Evolutionary conservation across 2,888 invertebrate genomes (phyloP).

Genomic region (Drosophila siamana): DNA sequence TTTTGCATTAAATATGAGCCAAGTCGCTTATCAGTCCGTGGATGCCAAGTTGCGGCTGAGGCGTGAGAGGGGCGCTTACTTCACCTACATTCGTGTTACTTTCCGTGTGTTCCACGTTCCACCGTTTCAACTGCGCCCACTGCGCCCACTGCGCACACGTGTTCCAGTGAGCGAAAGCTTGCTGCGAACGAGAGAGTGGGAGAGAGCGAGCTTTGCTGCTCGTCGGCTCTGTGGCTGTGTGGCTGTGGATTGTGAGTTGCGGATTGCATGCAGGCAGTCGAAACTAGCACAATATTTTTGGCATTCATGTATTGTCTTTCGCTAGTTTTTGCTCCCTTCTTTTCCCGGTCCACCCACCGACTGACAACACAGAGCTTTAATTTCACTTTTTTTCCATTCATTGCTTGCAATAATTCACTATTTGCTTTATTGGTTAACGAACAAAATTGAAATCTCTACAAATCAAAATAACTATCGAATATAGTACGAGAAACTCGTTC

Average conservation of each 20-base stretch:
- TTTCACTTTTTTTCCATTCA: slow-evolving; percentile 11
- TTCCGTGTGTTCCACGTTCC: slow-evolving; percentile 1
- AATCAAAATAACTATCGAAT: slow-evolving; percentile 42
- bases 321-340: slow-evolving; percentile 5
- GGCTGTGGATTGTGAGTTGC: slow-evolving; percentile 32
- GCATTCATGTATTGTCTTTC: slow-evolving; percentile 32
- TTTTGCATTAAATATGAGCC: background rate
- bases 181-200: slow-evolving; percentile 2
- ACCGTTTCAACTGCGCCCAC: slow-evolving; percentile 30
- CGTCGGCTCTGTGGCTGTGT: too few species aligned
- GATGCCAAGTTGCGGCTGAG: slow-evolving; percentile 30
- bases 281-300: slow-evolving; percentile 62
- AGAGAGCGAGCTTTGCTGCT: slow-evolving; percentile 9
- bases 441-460: slow-evolving; percentile 42
- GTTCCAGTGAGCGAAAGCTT: slow-evolving; percentile 50
- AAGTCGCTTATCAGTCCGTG: slow-evolving; percentile 40
- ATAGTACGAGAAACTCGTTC: slow-evolving; percentile 6
- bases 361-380: slow-evolving; percentile 21
- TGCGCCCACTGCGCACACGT: slow-evolving; percentile 45
- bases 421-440: slow-evolving; percentile 43
- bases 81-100: slow-evolving; percentile 16
- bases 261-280: slow-evolving; percentile 41
- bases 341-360: slow-evolving; percentile 17
- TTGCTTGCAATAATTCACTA: slow-evolving; percentile 61
- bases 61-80: background rate